Base-by-base conservation (phyloP, 2,797 vertebrate genomes). In the Rhincodon typus region DNA sequence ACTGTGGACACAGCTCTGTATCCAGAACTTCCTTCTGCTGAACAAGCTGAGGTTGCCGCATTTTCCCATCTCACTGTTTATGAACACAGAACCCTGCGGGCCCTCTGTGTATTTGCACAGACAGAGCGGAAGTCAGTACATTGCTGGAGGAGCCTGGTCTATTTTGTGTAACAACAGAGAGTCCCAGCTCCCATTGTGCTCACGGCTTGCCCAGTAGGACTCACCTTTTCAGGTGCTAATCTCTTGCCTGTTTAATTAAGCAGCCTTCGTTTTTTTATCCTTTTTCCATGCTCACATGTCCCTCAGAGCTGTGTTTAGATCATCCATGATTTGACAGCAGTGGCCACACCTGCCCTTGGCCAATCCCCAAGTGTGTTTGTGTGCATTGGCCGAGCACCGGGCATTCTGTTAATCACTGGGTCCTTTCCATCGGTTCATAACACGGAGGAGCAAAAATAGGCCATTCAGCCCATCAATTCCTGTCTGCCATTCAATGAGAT, bases 101-200 rank as follows among this genome's bases (percentile, higher is more conserved):
- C 66, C 21, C 25, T 21, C 1, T 19, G 69, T 17, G 8, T 27
- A 25, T 46, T 94, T 42, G 3, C 67, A 72, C 67, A 94, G 93
- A 72, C 69, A 23, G 4, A 94, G n/a, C 2, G 67, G 46, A 34
- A 42, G 0, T 94, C 30, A 8, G 15, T 8, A 21, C 69, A 17
- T 27, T 72, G 25, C 23, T 25, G 6, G 17, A 10, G 69, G 93
- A 50, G 93, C 25, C 93, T 94, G 93, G 13, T 46, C 93, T 94
- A 23, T 46, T 94, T 94, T 94, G 69, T 94, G 21, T 94, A 94
- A 94, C 69, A 94, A 94, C 93, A 72, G 93, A n/a, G 42, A 93
- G 25, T 50, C 15, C 25, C 46, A 69, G 67, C 12, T 66, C 25
- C 1, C 66, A 70, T 27, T 94, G 67, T 50, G 27, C 6, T 94